These are phyloP conservation scores for Patagioenas fasciata DNA, from an alignment of 2,113 vertebrate genomes.

Conservation along the genomic window DNA sequence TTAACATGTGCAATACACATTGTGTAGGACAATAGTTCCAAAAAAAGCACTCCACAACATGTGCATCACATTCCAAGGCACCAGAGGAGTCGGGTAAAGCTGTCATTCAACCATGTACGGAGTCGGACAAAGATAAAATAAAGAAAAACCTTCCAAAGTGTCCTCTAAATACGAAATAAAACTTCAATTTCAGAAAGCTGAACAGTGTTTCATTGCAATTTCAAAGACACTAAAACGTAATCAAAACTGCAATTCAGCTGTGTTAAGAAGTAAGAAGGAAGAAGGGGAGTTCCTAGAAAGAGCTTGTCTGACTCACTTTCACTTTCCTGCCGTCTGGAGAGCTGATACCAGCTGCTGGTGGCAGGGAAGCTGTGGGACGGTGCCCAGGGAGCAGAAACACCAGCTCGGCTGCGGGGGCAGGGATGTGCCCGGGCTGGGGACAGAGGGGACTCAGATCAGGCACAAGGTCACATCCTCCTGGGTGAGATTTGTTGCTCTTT, in stretches of 20 bases:
- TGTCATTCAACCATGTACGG: background rate
- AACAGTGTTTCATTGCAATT: background rate
- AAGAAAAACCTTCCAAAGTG: background rate
- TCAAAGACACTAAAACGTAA: background rate
- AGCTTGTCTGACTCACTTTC: background rate
- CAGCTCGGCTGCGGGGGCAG: rapidly evolving
- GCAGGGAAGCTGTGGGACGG: background rate
- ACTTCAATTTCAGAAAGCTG: background rate
- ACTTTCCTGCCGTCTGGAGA: background rate
- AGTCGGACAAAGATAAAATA: background rate
- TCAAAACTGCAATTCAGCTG: background rate
- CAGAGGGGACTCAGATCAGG: background rate
- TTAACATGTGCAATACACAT: background rate
- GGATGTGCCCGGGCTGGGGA: rapidly evolving
- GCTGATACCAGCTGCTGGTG: background rate
- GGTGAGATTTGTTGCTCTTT: background rate
- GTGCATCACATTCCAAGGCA: background rate
- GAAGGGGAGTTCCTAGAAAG: background rate
- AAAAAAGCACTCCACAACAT: background rate
- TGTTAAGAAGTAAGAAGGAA: background rate
- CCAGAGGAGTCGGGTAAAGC: background rate
- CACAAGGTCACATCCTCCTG: too few species aligned
- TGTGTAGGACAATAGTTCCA: background rate
- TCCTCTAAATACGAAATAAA: background rate
- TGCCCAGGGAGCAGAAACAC: background rate